Percentiles rank a stretch among this genome's conserved stretches.
phyloP scores from a whole-genome alignment of 2,113 vertebrate genomes.

The Piprites chloris region DNA sequence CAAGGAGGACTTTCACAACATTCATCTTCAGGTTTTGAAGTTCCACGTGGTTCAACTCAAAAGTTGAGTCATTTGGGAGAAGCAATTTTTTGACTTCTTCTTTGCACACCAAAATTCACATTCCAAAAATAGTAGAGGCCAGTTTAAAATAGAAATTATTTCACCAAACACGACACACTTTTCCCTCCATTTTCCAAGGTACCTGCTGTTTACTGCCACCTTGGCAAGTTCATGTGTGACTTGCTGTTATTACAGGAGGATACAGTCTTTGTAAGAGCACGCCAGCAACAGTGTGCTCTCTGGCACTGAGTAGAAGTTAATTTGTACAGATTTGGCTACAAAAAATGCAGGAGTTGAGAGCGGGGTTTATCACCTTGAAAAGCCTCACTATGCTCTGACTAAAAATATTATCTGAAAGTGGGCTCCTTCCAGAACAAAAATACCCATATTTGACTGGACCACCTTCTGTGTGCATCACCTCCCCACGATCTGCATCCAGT shows the following conservation, averaged over 20 bases:
- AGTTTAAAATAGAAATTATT: neutral
- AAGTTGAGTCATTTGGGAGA: neutral
- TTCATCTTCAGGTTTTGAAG: constrained; percentile 7
- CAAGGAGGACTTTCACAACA: neutral
- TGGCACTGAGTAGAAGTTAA: neutral
- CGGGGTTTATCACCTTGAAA: neutral
- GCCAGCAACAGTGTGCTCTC: neutral
- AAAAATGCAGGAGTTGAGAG: neutral
- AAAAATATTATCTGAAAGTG: neutral
- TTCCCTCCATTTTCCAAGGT: neutral
- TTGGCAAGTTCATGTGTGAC: neutral
- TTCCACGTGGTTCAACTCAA: neutral
- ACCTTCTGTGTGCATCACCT: neutral
- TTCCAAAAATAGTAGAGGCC: neutral
- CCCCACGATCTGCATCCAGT: neutral
- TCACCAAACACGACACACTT: neutral
- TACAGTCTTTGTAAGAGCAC: neutral
- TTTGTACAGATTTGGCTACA: neutral
- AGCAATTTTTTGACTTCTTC: neutral
- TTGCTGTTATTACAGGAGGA: neutral
- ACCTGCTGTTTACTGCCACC: neutral
- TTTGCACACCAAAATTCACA: neutral
- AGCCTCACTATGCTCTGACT: neutral
- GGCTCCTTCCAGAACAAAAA: neutral
- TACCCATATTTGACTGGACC: neutral